Conservation (phyloP, 2,797 vertebrate genomes). For the Anas bahamensis region DNA sequence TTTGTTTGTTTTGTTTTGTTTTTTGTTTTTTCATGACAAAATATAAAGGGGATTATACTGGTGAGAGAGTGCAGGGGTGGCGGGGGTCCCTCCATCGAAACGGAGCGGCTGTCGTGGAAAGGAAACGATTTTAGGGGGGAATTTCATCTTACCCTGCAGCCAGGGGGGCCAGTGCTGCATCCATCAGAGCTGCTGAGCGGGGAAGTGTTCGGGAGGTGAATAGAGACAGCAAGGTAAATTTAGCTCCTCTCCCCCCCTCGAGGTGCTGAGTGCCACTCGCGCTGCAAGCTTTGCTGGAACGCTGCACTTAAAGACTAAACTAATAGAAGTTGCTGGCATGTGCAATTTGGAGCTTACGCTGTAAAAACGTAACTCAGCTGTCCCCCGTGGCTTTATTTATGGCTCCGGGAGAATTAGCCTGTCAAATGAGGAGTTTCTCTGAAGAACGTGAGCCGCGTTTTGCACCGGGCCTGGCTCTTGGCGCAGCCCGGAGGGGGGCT, state of each 20-base stretch:
- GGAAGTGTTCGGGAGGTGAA: not conserved
- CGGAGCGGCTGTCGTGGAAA: not conserved
- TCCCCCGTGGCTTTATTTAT: not conserved
- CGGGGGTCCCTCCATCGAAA: not conserved
- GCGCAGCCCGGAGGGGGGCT: not conserved
- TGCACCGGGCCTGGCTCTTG: not conserved
- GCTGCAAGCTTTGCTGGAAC: constrained; percentile 37
- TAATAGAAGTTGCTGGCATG: constrained; percentile 27
- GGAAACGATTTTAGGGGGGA: not conserved
- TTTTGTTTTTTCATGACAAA: not conserved
- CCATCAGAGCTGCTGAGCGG: constrained; percentile 45
- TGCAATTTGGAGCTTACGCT: constrained; percentile 52
- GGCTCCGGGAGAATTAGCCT: not conserved
- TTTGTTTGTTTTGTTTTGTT: not conserved
- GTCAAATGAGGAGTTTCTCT: not conserved
- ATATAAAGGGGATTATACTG: not conserved
- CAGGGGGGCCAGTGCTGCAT: constrained; percentile 56
- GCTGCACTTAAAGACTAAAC: constrained; percentile 14
- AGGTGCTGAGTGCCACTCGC: constrained; percentile 11
- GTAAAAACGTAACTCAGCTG: not conserved
- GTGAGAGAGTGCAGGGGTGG: not conserved
- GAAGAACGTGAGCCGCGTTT: not conserved
- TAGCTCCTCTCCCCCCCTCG: not conserved
- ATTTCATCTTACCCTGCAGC: constrained; percentile 57
- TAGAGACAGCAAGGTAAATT: constrained; percentile 61